A percentile compares a stretch with the other conserved stretches of the same genome.
phyloP scores from a whole-genome alignment of 2,113 vertebrate species.

The Bungarus multicinctus region DNA sequence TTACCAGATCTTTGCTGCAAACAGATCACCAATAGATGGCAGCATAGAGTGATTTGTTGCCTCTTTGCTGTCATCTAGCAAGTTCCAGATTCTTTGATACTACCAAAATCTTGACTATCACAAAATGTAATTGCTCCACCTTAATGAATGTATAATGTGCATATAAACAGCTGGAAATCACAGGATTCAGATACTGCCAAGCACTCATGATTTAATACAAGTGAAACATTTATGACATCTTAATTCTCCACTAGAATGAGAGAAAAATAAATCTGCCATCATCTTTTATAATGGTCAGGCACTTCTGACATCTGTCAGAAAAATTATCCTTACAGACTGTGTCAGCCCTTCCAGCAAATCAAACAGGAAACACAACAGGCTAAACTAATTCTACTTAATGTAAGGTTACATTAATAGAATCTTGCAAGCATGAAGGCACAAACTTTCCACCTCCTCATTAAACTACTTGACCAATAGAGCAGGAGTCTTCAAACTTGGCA shows the following conservation, averaged over 20 bases:
- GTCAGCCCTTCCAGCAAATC: neutral
- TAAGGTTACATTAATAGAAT: neutral
- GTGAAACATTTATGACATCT: slow-evolving; percentile 62
- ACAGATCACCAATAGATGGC: neutral
- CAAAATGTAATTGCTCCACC: neutral
- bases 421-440: neutral
- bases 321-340: slow-evolving; percentile 47
- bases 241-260: slow-evolving; percentile 48
- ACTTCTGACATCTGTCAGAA: slow-evolving; percentile 56
- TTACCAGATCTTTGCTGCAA: neutral
- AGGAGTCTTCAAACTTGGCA: too few species aligned
- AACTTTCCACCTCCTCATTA: neutral
- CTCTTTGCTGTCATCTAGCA: neutral
- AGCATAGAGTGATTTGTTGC: neutral
- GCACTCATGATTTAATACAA: slow-evolving; percentile 53
- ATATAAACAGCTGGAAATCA: slow-evolving; percentile 54
- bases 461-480: neutral
- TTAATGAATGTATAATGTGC: slow-evolving; percentile 26
- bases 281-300: slow-evolving; percentile 43
- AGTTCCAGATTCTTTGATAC: neutral
- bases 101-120: neutral
- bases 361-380: neutral
- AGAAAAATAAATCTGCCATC: slow-evolving; percentile 53
- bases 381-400: neutral
- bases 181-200: slow-evolving; percentile 48